Evolutionary conservation across 2,797 vertebrate genomes (phyloP).

Genomic region (Melopsittacus undulatus): DNA sequence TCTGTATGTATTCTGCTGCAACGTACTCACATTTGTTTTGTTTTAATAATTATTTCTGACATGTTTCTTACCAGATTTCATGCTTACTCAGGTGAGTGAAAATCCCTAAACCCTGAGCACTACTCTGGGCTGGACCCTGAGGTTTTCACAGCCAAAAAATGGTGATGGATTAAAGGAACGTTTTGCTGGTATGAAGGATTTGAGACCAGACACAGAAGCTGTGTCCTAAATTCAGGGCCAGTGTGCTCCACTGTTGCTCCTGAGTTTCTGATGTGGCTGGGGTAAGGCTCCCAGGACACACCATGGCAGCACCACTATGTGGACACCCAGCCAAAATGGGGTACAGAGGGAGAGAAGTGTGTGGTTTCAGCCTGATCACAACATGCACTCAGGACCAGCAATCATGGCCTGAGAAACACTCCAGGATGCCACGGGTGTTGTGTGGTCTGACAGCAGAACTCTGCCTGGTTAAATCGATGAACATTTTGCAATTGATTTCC

Average conservation of each 20-base stretch:
- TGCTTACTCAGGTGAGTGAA: slow-evolving; percentile 6
- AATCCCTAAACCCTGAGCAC: neutral
- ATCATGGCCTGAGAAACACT: neutral
- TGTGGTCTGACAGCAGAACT: neutral
- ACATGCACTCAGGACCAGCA: neutral
- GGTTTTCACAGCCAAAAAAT: neutral
- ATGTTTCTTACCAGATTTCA: slow-evolving; percentile 44
- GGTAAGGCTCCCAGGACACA: neutral
- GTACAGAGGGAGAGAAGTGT: fast-evolving
- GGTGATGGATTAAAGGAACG: neutral
- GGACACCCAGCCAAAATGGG: fast-evolving
- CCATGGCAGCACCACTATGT: neutral
- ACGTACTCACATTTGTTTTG: neutral
- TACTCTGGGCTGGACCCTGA: neutral
- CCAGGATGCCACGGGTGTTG: fast-evolving
- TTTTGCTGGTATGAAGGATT: neutral
- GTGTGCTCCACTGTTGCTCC: neutral
- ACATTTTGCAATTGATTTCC: neutral
- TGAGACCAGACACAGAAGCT: neutral
- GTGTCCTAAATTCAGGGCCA: neutral
- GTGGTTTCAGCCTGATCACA: neutral
- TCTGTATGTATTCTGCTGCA: slow-evolving; percentile 21
- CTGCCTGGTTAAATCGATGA: neutral
- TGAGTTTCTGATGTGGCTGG: neutral
- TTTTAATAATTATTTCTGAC: slow-evolving; percentile 60